Evolutionary conservation across 2,888 invertebrate species (phyloP).

Genomic region (Heliothis peltigera): DNA sequence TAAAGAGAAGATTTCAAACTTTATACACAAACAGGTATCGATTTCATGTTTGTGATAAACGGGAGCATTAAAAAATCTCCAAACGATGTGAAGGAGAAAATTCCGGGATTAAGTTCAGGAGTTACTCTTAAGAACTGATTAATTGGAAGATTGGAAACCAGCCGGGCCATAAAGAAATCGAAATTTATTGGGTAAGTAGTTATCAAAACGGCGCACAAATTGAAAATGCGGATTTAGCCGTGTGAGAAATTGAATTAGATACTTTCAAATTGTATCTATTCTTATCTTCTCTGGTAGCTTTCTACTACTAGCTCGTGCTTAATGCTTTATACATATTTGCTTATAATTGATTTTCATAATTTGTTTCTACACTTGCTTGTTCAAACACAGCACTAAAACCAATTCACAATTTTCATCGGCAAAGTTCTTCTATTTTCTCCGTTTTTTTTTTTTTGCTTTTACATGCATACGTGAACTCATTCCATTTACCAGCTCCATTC

Average conservation of each 20-base stretch:
- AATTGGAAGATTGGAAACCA: slow-evolving; percentile 66
- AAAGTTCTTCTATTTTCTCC: slow-evolving; percentile 21
- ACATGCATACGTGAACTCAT: slow-evolving; percentile 23
- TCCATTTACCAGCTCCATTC: slow-evolving; percentile 48
- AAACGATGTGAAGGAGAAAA: slow-evolving; percentile 44
- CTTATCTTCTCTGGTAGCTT: background rate
- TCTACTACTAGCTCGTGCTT: background rate
- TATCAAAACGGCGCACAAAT: slow-evolving; percentile 56
- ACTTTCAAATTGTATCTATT: slow-evolving; percentile 17
- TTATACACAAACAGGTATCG: slow-evolving; percentile 24
- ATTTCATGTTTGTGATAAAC: slow-evolving; percentile 49
- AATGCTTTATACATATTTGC: background rate
- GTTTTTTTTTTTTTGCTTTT: slow-evolving; percentile 12
- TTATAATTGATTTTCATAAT: background rate
- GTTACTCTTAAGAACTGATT: slow-evolving; percentile 61
- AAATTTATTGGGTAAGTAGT: slow-evolving; percentile 60
- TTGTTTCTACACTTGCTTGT: slow-evolving; percentile 4
- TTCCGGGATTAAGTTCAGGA: slow-evolving; percentile 56
- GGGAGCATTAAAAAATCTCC: slow-evolving; percentile 41
- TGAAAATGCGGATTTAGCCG: slow-evolving; percentile 50
- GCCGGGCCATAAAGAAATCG: slow-evolving; percentile 56
- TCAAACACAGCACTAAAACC: slow-evolving; percentile 16
- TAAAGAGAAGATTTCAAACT: background rate
- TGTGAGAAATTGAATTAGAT: slow-evolving; percentile 27
- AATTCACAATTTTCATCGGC: slow-evolving; percentile 20